Evolutionary conservation across 2,113 vertebrate genomes (phyloP), one percentile per base, ranked within the genome.

Genomic region (Brachyhypopomus occidentalis): DNA sequence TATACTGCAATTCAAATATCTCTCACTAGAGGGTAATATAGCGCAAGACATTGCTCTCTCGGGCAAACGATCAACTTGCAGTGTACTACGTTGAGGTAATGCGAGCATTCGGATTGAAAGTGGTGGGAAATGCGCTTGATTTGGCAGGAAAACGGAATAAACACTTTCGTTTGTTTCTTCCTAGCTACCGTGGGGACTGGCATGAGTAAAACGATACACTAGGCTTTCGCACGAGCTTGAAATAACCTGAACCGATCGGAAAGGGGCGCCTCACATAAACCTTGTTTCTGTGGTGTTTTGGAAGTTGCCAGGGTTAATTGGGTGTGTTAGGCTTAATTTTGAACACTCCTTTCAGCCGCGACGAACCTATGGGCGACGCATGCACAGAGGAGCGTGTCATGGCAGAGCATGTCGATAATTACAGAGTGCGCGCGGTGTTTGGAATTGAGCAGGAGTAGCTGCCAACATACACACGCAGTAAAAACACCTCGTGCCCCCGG

Each of bases 351-450:
- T 88, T 89, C 85, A 80, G 75, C 86, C 80, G 75, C 63, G 78
- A 27, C 41, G 71, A 48, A 71, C 59, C 86, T 82, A 79, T 88
- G 84, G 77, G 52, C 78, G 80, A 86, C 78, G 86, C 87, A 75
- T 34, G 84, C 86, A 81, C 83, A 52, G 63, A 87, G 84, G 83
- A 91, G 90, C 92, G 89, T 91, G 93, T 92, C 90, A 89, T 80
- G 91, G 89, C 92, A 93, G 84, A 72, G 85, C 79, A 79, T 30
- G 69, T 69, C 63, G 79, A 88, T 93, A 93, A 94, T 93, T 93
- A 92, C 84, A 93, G 89, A 86, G 87, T 90, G 89, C 85, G 84
- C 5, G 34, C 56, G 83, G 81, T 84, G 86, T 91, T 88, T 86
- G 84, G 83, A 89, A 88, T 84, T 78, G 86, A 88, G 82, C 52